phyloP scores from a whole-genome alignment of 2,797 vertebrate species.

The Mus caroli region DNA sequence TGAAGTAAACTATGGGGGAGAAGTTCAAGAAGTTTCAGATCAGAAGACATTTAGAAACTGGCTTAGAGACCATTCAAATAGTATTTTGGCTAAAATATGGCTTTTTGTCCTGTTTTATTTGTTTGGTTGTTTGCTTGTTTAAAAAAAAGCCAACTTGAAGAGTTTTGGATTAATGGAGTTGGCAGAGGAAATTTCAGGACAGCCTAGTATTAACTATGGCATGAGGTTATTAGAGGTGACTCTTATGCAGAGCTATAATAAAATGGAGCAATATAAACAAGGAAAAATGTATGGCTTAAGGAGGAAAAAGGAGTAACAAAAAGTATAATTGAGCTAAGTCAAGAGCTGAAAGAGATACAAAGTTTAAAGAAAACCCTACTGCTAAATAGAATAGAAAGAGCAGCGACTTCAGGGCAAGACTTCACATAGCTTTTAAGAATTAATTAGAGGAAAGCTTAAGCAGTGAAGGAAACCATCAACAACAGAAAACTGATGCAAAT shows the following conservation, averaged over 20 bases:
- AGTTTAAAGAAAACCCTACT: neutral
- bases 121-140: too few species aligned
- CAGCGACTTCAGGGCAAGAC: neutral
- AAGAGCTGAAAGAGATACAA: neutral
- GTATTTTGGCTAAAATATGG: neutral
- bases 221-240: neutral
- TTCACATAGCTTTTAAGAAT: neutral
- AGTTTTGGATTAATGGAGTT: neutral
- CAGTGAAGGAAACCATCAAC: neutral
- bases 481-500: neutral
- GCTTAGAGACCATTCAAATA: neutral
- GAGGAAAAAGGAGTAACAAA: neutral
- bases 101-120: too few species aligned
- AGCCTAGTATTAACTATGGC: neutral
- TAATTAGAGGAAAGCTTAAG: neutral
- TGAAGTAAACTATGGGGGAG: neutral
- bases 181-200: neutral
- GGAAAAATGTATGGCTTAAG: neutral
- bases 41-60: neutral
- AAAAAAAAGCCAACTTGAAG: too few species aligned
- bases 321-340: neutral
- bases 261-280: neutral
- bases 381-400: neutral
- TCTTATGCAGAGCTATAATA: neutral
- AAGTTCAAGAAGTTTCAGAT: neutral